These are phyloP conservation scores for Onychostruthus taczanowskii DNA, from an alignment of 2,113 vertebrate species.

Conservation along the genomic window DNA sequence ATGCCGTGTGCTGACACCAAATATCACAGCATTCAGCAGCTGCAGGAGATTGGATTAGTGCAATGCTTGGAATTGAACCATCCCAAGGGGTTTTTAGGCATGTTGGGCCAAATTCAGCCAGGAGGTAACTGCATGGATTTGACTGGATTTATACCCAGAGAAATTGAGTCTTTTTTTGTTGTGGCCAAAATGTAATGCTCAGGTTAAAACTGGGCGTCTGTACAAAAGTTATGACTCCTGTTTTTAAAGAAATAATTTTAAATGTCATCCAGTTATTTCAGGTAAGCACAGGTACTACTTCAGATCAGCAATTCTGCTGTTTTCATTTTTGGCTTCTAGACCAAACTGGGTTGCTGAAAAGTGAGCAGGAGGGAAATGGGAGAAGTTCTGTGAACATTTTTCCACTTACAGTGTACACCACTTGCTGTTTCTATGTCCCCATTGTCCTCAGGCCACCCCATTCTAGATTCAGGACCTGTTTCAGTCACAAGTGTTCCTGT, in stretches of 20 bases:
- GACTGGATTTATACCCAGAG: background rate
- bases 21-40: background rate
- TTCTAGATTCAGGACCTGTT: background rate
- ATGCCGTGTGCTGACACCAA: background rate
- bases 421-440: background rate
- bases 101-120: background rate
- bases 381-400: background rate
- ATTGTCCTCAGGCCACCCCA: constrained; percentile 35
- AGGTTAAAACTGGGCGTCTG: background rate
- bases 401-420: background rate
- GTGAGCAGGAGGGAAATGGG: background rate
- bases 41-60: background rate
- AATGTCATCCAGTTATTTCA: background rate
- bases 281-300: background rate
- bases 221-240: background rate
- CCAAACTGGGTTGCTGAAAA: background rate
- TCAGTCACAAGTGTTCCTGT: constrained; percentile 38
- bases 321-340: background rate
- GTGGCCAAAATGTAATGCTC: background rate
- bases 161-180: background rate
- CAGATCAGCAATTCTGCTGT: background rate
- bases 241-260: background rate
- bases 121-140: background rate
- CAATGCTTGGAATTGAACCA: background rate
- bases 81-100: background rate